Evolutionary conservation across 2,113 vertebrate species (phyloP), one percentile per base, ranked within the genome.

Genomic region (Emydocephalus ijimae): DNA sequence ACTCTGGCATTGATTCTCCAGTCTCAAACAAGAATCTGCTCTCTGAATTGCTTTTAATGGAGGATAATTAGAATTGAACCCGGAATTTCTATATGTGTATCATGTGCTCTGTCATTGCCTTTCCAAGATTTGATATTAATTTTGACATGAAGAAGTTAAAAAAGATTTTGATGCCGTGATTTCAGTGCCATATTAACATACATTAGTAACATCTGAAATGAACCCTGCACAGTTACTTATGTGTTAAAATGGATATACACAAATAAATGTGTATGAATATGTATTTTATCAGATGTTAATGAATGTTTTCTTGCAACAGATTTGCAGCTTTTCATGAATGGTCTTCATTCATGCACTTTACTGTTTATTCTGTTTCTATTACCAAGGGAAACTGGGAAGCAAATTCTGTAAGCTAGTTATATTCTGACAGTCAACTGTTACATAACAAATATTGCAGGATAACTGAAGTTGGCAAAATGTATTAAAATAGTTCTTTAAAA

Each of bases 161-260:
- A 81, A 86, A 69, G 6, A 91, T 94, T 91, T 86, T 55, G 24
- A 94, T 96, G 93, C 96, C 96, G 96, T 94, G 88, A 94, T 92
- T 94, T 96, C 95, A 94, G 94, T 97, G 96, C 95, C 95, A 96
- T 56, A 8, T 3, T 90, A 45, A 90, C 34, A 74, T 95, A 95
- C 96, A 94, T 97, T 96, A 96, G 95, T 95, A 92, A 91, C 92
- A 85, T 95, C 95, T 96, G 94, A 97, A 97, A 94, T 97, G 95
- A 97, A 54, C 93, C 93, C 95, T 97, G 95, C 93, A 89, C 93
- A 94, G n/a, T 95, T 93, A 91, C 29, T 59, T 90, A 15, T 93
- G 57, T 91, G 93, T 88, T 92, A 93, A 95, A 97, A 93, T 95
- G 94, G 94, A 54, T 95, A 96, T 97, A 93, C 95, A 91, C 96